Base-by-base conservation (phyloP, 1,140 invertebrate species). In the Tetragonula clypearis region DNA sequence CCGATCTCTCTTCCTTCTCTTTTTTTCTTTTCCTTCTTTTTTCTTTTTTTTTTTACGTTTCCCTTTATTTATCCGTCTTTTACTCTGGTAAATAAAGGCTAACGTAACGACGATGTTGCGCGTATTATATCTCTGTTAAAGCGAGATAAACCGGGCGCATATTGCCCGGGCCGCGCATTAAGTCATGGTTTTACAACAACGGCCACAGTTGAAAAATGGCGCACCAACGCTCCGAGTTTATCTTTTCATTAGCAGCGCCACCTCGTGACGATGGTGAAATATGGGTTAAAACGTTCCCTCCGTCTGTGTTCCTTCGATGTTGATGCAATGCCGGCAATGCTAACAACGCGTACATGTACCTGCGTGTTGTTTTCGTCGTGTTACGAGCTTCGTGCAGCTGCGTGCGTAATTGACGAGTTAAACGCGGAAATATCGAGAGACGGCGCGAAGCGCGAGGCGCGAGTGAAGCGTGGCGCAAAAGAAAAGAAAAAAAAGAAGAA, bases 71-170 rank as follows among this genome's bases (percentile, higher is more conserved):
- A 49, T 17, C 19, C 30, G 23, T 11, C 49, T 56, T 19, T 55
- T 15, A 12, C 26, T 3, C n/a, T 23, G 77, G 41, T 80, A 73
- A 80, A 80, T 72, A 80, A 49, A 80, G 35, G 78, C 71, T 78
- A 66, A 66, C 76, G 60, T 71, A 80, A 71, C 66, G 53, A 71
- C 65, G 78, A 69, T 71, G 78, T 71, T 21, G 23, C 21, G 41
- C 23, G n/a, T 62, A 53, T 78, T 78, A 53, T 66, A 66, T 78
- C 76, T 66, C 60, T 53, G 55, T 30, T 66, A 65, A 49, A 53
- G 41, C 41, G 76, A 78, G 60, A 78, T 78, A 78, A 78, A 78
- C 76, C 60, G n/a, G 41, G 26, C 76, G 60, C 76, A 53, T 66
- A 78, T 65, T 65, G 41, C 41, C 21, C 23, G 26, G 12, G 74